phyloP scores from a whole-genome alignment of 1,140 invertebrate species.

The Trachymyrmex cornetzi region DNA sequence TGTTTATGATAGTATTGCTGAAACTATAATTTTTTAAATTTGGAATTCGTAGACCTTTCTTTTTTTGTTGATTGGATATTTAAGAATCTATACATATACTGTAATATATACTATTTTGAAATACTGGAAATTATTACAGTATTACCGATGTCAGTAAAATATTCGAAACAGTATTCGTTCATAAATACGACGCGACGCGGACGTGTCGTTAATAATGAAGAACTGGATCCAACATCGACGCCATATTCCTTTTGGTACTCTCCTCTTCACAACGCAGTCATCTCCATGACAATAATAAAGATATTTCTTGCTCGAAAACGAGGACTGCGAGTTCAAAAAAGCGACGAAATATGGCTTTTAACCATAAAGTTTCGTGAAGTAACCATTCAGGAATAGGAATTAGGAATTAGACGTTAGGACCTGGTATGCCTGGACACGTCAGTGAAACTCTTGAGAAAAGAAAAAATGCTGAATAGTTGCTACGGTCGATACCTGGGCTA shows the following conservation, averaged over 20 bases:
- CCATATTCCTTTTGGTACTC: conserved; percentile 33
- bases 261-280: conserved; percentile 69
- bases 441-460: conserved; percentile 74
- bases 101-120: not conserved
- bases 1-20: not conserved
- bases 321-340: conserved; percentile 79
- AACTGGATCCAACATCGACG: conserved; percentile 11
- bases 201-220: not conserved
- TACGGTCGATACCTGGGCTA: conserved; percentile 70
- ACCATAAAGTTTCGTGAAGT: conserved; percentile 45
- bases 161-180: not conserved
- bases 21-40: not conserved
- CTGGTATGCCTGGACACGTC: conserved; percentile 49
- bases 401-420: conserved; percentile 81
- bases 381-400: conserved; percentile 80
- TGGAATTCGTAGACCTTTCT: not conserved
- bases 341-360: conserved; percentile 45
- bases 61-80: not conserved
- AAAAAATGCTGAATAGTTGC: conserved; percentile 75
- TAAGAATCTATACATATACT: not conserved
- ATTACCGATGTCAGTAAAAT: not conserved
- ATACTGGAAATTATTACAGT: not conserved
- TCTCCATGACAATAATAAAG: conserved; percentile 86
- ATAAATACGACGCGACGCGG: not conserved
- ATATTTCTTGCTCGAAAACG: conserved; percentile 78